Evolutionary conservation across 2,113 vertebrate species (phyloP).

Genomic region (Podarcis raffonei): DNA sequence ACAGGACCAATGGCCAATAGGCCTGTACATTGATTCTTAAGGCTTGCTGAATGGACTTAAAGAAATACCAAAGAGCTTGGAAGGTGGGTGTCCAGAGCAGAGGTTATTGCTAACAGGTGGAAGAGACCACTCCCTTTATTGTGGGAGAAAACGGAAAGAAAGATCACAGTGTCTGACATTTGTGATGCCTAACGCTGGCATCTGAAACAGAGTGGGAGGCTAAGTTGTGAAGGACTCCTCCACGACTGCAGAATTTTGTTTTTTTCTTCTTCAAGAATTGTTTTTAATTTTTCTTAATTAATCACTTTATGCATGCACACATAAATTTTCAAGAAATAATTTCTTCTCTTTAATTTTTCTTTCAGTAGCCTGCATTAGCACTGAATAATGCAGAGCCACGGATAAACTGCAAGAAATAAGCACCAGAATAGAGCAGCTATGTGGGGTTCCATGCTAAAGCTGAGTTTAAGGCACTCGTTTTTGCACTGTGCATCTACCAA

Average conservation of each 20-base stretch:
- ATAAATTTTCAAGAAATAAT: no score
- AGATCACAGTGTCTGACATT: not conserved
- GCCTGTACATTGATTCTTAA: not conserved
- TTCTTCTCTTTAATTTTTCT: conserved; percentile 28
- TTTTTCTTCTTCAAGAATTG: no score
- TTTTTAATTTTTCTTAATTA: no score
- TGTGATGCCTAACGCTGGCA: not conserved
- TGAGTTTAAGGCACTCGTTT: conserved; percentile 7
- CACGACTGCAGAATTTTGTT: not conserved
- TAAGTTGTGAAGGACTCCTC: not conserved
- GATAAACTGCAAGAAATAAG: conserved; percentile 55
- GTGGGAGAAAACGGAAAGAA: not conserved
- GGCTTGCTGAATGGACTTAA: not conserved
- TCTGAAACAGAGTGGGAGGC: not conserved
- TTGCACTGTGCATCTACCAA: not conserved
- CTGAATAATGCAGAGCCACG: conserved; percentile 52
- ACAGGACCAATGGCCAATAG: not conserved
- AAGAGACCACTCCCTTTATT: not conserved
- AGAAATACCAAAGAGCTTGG: not conserved
- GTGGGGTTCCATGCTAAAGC: conserved; percentile 38
- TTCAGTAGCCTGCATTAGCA: conserved; percentile 51
- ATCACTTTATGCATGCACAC: no score
- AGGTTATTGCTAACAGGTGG: not conserved
- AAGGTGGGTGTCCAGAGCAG: not conserved
- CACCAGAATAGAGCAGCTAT: not conserved